Evolutionary conservation across 2,797 vertebrate species (phyloP).

Genomic region (Harpagifer antarcticus): DNA sequence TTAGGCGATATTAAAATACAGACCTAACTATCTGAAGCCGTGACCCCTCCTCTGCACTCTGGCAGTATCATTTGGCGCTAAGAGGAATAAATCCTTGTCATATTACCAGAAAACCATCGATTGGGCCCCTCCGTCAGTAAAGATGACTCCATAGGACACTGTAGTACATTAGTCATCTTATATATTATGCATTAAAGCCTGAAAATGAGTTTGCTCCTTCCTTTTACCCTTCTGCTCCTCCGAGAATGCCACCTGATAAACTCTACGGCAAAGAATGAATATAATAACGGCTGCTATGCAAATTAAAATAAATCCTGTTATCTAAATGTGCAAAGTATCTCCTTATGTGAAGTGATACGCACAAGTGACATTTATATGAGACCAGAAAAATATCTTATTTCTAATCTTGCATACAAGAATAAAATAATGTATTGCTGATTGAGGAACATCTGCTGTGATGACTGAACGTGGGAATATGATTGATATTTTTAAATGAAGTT

Average conservation of each 20-base stretch:
- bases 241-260: slow-evolving; percentile 67
- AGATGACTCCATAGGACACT: slow-evolving; percentile 88
- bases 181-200: slow-evolving; percentile 93
- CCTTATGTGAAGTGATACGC: slow-evolving; percentile 31
- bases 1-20: slow-evolving; percentile 86
- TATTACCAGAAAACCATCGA: slow-evolving; percentile 91
- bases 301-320: slow-evolving; percentile 30
- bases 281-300: slow-evolving; percentile 28
- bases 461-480: slow-evolving; percentile 27
- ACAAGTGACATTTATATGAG: too few species aligned
- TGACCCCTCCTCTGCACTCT: slow-evolving; percentile 79
- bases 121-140: slow-evolving; percentile 87
- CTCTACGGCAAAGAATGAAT: slow-evolving; percentile 40
- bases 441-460: slow-evolving; percentile 47
- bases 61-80: slow-evolving; percentile 85
- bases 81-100: slow-evolving; percentile 87
- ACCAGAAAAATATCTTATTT: slow-evolving; percentile 35
- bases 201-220: slow-evolving; percentile 58
- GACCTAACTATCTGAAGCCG: slow-evolving; percentile 35
- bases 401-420: not conserved
- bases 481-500: slow-evolving; percentile 26
- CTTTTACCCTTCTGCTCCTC: slow-evolving; percentile 52
- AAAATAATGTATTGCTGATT: slow-evolving; percentile 30
- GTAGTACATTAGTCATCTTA: slow-evolving; percentile 90
- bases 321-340: slow-evolving; percentile 20